Base-by-base conservation (phyloP, 1,140 invertebrate genomes). In the Sitobion miscanthi region DNA sequence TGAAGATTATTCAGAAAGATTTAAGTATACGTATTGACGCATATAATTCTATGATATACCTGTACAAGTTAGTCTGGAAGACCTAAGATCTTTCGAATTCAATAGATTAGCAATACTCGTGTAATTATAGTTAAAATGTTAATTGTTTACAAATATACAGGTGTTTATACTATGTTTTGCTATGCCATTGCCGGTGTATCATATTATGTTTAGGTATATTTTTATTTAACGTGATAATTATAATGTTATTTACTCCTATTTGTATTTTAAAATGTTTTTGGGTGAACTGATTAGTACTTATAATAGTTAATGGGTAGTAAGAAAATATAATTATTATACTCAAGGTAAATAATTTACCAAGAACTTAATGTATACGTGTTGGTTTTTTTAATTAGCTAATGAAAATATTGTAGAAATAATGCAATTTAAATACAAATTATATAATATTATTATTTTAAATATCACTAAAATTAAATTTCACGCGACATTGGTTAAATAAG, bases 171-270 rank as follows among this genome's bases (percentile, higher is more conserved):
- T 35, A 4, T 69, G 30, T 69, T 69, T 69, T 5, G 3, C 62
- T n/a, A 49, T 49, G 4, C 30, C 11, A 11, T 77, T 77, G 11
- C 14, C 1, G 30, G 14, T 77, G 17, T 77, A 17, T 17, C 5
- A n/a, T n/a, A n/a, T 35, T 77, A 2, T 77, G n/a, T 69, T 69
- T n/a, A 21, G 20, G 21, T 23, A 17, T 77, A 77, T 77, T 21
- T 7, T 83, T 83, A 83, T 83, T 38, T 21, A 3, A 83, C 77
- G 7, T 8, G 35, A 23, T 83, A 83, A 83, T 85, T 42, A 45
- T 30, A 23, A 85, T 85, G 83, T 42, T 87, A 47, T 49, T 87
- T 49, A 47, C 45, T 87, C 25, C 38, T 87, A 87, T 87, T 87
- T 49, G 86, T 87, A 87, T 49, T 49, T 87, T 87, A 17, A 49